Conservation (phyloP, 64 coral and sea anemone genomes). For the Pocillopora verrucosa region DNA sequence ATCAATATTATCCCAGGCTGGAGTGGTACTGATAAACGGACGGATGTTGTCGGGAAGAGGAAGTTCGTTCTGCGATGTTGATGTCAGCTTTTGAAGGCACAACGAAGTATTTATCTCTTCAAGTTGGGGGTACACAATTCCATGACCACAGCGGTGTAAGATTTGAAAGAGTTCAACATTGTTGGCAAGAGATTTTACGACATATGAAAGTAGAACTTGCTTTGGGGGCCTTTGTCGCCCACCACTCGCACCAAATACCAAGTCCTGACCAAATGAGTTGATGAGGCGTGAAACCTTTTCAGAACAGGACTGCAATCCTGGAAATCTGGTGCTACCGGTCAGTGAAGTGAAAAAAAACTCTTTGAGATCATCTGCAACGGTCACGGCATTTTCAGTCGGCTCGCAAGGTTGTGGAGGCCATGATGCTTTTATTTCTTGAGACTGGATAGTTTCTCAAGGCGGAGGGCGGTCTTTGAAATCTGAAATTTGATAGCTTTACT, state of each 20-base stretch:
- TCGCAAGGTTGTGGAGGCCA: conserved; percentile 11
- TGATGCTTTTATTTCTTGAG: conserved; percentile 1
- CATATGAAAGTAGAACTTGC: conserved; percentile 50
- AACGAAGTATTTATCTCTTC: no score
- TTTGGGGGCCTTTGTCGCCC: conserved; percentile 57
- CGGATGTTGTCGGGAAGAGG: no score
- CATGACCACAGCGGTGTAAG: no score
- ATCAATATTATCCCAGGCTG: no score
- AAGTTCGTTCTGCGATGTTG: conserved; percentile 22
- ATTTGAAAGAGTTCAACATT: neutral
- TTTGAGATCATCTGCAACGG: neutral
- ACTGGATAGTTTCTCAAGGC: conserved; percentile 2
- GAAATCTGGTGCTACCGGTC: neutral
- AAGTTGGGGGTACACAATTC: no score
- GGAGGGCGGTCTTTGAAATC: neutral
- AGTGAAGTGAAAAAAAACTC: conserved; percentile 2
- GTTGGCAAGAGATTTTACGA: conserved; percentile 41
- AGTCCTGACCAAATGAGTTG: conserved; percentile 32
- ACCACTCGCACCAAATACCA: conserved; percentile 31
- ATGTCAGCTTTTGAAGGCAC: neutral
- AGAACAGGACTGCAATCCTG: neutral
- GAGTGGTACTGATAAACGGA: no score
- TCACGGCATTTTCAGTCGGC: conserved; percentile 23
- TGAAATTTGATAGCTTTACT: neutral
- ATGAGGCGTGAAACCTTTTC: no score